Evolutionary conservation across 2,797 vertebrate species (phyloP), one percentile per base, ranked within the genome.

Genomic region (Lithobates pipiens): DNA sequence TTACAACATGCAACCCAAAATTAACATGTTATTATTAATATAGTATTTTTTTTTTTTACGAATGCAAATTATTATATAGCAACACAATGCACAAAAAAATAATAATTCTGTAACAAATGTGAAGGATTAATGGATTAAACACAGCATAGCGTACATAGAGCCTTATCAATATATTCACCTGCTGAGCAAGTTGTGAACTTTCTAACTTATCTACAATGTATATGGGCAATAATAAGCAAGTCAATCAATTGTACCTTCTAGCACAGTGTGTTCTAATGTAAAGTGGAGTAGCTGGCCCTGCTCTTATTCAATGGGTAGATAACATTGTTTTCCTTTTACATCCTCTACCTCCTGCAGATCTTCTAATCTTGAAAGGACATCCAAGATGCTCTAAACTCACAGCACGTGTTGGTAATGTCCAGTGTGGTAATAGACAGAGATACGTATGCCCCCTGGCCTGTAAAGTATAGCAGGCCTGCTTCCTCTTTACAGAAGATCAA

Each of bases 361-460:
- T 87, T 86, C 88, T 88, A 84, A 90, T 93, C 90, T 88, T 88
- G 82, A 91, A 90, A 89, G 88, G 76, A 78, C 61, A 89, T 89
- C 89, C 88, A 89, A n/a, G 71, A 90, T 72, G 0, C 44, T 86
- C 86, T 69, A 50, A 42, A 90, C 85, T 88, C 83, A 18, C 90
- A 90, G 91, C 91, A 91, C 9, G 88, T 94, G 88, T 94, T 94
- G 93, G 91, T 87, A 81, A 76, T 0, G 0, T 88, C 83, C 88
- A 91, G 90, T 89, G 92, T 92, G 92, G 88, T 93, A 93, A 93
- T 92, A 86, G 83, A 57, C 78, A 61, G 18, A 61, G 54, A 61
- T 88, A 71, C 87, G 89, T 91, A 89, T 90, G 91, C 89, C 93
- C 90, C 57, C 83, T 88, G 91, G 92, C 90, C 90, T 77, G 80